Base-by-base conservation (phyloP, 2,797 vertebrate genomes). In the Spinus pinus region DNA sequence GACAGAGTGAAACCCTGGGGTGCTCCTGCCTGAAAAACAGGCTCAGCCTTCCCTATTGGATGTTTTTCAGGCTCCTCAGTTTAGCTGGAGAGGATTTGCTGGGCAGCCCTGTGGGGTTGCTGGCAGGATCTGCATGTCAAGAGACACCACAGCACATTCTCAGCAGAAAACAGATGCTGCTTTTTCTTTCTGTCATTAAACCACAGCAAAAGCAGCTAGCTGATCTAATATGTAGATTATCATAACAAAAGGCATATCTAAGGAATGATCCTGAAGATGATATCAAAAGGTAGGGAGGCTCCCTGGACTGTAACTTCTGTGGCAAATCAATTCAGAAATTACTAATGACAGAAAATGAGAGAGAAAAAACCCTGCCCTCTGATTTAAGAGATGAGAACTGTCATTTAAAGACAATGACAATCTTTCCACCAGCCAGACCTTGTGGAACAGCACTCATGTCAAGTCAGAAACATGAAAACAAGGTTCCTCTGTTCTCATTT, bases 1-100 rank as follows among this genome's bases (percentile, higher is more conserved):
- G 24, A 7, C 2, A 3, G 22, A 37, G 47, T 18, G 37, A 71
- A 72, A 81, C 11, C 6, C 1, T 0, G 0, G 6, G 39, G 20
- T 58, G 31, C 31, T 69, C 8, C n/a, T 72, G 22, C 35, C 50
- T 28, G 9, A 33, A 14, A 24, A 54, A 15, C 9, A 41, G 49
- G 65, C 56, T 54, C 56, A 47, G 14, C 3, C 21, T 30, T 69
- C 17, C 33, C 47, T 53, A 3, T 0, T 77, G 47, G 33, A 30
- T 54, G 24, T 10, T 77, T 30, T 61, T 53, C 30, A 47, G 47
- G 47, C 47, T 78, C 25, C 23, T 21, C 46, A 25, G 21, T n/a
- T 69, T 14, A 62, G 42, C 0, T 66, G 15, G 12, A 42, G 25
- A 58, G 1, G 18, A 74, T 46, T 27, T 79, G 4, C 39, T 49